Base-by-base conservation (phyloP, 2,113 vertebrate genomes). In the Oncorhynchus clarkii region DNA sequence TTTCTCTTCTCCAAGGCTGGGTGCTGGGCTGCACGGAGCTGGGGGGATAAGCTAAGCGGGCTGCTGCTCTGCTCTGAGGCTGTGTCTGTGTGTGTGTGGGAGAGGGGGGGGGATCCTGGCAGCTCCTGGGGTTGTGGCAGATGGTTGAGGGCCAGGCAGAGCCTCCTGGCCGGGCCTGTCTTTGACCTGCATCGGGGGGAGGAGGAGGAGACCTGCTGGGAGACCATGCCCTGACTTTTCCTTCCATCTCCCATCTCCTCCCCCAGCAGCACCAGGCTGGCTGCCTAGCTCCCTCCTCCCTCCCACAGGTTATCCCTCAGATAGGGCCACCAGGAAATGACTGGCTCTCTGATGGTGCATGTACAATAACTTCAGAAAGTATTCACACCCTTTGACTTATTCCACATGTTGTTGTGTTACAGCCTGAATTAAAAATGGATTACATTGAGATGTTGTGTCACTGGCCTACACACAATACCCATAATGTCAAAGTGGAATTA, bases 81-180 rank as follows among this genome's bases (percentile, higher is more conserved):
- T 80, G 79, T 67, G 12, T 79, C 78, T 67, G 39, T 45, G 39
- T 39, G 34, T 34, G 5, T 34, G 31, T 34, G 34, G 34, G 7
- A 1, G 1, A 7, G 81, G 78, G 74, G 82, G 85, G 85, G 71
- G 78, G 70, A 84, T 86, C 79, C 86, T 89, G 86, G 87, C 88
- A 88, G 88, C 88, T 89, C 84, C 86, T 78, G 89, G 88, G 87
- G 85, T 85, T 90, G 73, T 54, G 83, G 84, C 90, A 92, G 91
- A 93, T 93, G 90, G 91, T 78, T 76, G 73, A 81, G 83, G 86
- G 84, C 82, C 84, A 82, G 75, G 81, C 51, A 31, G 80, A 77
- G 79, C 84, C 83, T 88, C 86, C 82, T 88, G 80, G 84, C 79
- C 81, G 87, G 74, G 85, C 49, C 78, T 83, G 78, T 79, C 76